Percentiles rank a stretch among this genome's conserved stretches.
Evolutionary conservation across 2,113 vertebrate genomes (phyloP).

Genomic region (Centropus unirufus): DNA sequence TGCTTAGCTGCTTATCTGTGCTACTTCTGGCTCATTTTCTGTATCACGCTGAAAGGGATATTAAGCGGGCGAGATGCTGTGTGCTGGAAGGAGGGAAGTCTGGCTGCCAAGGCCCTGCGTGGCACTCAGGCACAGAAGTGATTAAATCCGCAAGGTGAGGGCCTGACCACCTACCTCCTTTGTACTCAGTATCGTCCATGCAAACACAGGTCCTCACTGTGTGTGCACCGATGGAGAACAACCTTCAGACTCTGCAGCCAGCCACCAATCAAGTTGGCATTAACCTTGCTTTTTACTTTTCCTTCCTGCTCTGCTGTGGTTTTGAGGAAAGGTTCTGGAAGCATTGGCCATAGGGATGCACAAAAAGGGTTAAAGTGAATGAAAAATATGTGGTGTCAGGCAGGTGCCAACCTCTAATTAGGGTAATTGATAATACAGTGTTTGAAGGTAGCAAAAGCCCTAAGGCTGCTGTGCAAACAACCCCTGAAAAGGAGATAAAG

Average conservation of each 20-base stretch:
- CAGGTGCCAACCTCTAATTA: constrained; percentile 45
- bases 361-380: constrained; percentile 28
- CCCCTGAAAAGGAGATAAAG: constrained; percentile 31
- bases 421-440: constrained; percentile 48
- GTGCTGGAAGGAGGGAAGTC: not conserved
- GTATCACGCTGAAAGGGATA: not conserved
- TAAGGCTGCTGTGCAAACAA: constrained; percentile 31
- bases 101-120: not conserved
- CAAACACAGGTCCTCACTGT: not conserved
- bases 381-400: constrained; percentile 21
- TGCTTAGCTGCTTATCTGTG: not conserved
- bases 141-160: constrained; percentile 37
- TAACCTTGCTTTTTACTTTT: constrained; percentile 12
- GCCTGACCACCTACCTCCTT: not conserved
- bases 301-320: not conserved
- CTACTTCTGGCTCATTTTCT: not conserved
- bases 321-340: not conserved
- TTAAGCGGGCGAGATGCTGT: not conserved
- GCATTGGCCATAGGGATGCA: not conserved
- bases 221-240: not conserved
- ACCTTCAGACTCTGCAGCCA: constrained; percentile 31
- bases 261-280: constrained; percentile 55
- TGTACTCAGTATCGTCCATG: not conserved
- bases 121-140: not conserved
- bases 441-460: not conserved